phyloP scores from a whole-genome alignment of 2,113 vertebrate species.

The Passer domesticus region DNA sequence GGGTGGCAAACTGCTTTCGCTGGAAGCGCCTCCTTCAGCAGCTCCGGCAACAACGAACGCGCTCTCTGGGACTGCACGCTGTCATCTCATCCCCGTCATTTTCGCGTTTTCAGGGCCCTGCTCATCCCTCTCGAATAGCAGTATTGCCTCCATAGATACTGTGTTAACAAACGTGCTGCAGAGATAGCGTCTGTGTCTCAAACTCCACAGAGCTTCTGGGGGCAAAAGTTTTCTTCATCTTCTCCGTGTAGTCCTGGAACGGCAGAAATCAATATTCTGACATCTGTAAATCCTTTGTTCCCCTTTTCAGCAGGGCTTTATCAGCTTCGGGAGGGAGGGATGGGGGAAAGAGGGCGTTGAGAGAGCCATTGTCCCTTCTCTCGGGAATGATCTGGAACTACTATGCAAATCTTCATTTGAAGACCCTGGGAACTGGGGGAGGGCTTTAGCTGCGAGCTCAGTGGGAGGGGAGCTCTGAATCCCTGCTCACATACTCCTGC shows the following conservation, averaged over 20 bases:
- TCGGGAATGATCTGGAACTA: conserved; percentile 52
- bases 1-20: conserved; percentile 71
- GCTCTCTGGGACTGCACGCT: background rate
- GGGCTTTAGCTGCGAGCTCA: conserved; percentile 41
- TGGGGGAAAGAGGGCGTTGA: background rate
- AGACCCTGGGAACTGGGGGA: conserved; percentile 69
- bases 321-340: conserved; percentile 22
- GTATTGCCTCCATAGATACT: background rate
- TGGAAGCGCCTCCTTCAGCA: background rate
- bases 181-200: background rate
- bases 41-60: background rate
- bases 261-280: conserved; percentile 52
- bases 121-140: background rate
- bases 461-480: conserved; percentile 29
- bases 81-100: background rate
- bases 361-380: conserved; percentile 55
- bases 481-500: background rate
- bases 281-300: conserved; percentile 57
- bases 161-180: background rate
- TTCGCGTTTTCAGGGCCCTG: background rate
- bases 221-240: conserved; percentile 1
- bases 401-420: conserved; percentile 70
- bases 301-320: conserved; percentile 36
- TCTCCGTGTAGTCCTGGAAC: background rate
- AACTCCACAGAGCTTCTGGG: conserved; percentile 30